Evolutionary conservation across 2,888 invertebrate genomes (phyloP), one percentile per base, ranked within the genome.

Genomic region (Drosophila incognita): DNA sequence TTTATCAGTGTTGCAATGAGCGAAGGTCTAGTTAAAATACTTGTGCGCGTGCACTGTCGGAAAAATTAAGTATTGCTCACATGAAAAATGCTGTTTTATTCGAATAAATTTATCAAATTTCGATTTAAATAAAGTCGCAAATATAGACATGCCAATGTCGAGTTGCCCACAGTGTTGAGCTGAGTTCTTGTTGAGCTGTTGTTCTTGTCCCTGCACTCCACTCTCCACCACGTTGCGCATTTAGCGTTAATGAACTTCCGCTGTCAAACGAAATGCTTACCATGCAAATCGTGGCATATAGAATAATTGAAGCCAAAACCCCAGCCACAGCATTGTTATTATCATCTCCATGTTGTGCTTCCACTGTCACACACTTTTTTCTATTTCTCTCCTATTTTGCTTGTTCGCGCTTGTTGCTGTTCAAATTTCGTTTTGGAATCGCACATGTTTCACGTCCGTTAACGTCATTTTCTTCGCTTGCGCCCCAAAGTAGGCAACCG

Each of bases 381-480:
- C 62, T 65, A 7, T 15, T 15, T 15, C 2, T 15, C 27, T 46
- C 24, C 8, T 46, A 46, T 65, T 36, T 59, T 51, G 31, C 33
- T 38, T 6, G 36, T 66, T 33, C 33, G 15, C 27, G 36, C 46
- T 46, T 60, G 53, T 68, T 65, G 60, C 46, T 76, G 51, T 73
- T 63, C 62, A 60, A 61, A 61, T 70, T 69, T 63, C 46, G 36
- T 36, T 40, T 42, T 42, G 57, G 51, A 60, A 57, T 64, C 83
- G 84, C 89, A 88, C 87, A 88, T 86, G 81, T 78, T 88, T 81
- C 81, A 81, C 81, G 76, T 86, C 79, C 86, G 81, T 70, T 79
- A 74, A 73, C 77, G 77, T 74, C 58, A 83, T 79, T 87, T 82
- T 68, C 83, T 75, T 74, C 61, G 53, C 53, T 49, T 51, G 63